Evolutionary conservation across 1,140 invertebrate genomes (phyloP).

Genomic region (Cecropterus lyciades): DNA sequence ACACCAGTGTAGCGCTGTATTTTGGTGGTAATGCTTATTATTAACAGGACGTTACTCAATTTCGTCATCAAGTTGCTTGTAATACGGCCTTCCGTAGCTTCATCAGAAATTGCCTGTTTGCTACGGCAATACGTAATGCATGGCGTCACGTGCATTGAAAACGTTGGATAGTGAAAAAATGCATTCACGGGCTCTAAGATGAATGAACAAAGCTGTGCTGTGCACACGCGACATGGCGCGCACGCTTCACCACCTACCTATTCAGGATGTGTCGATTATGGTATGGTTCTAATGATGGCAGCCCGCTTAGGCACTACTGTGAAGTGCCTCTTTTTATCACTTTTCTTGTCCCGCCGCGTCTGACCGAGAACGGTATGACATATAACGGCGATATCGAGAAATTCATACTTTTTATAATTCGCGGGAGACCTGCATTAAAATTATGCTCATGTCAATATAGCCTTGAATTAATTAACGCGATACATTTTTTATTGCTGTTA

Average conservation of each 20-base stretch:
- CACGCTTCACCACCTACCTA: conserved; percentile 77
- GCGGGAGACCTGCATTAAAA: conserved; percentile 35
- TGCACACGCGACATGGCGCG: conserved; percentile 49
- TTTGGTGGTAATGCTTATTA: too few relatives aligned
- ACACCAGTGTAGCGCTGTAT: too few relatives aligned
- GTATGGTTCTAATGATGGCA: conserved; percentile 77
- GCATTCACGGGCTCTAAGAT: conserved; percentile 41
- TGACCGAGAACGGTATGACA: conserved; percentile 67
- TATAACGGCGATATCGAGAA: conserved; percentile 73
- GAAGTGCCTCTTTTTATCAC: conserved; percentile 66
- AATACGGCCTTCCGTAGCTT: too few relatives aligned
- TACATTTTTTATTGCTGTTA: conserved; percentile 1
- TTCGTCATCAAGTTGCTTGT: too few relatives aligned
- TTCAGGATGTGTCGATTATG: conserved; percentile 80
- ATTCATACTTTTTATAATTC: conserved; percentile 62
- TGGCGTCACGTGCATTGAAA: not conserved
- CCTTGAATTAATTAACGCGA: conserved; percentile 15
- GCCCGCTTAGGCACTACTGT: conserved; percentile 67
- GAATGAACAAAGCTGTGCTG: conserved; percentile 69
- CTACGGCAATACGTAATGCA: too few relatives aligned
- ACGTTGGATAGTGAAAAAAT: not conserved
- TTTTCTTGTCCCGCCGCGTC: conserved; percentile 61
- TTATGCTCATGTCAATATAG: conserved; percentile 38
- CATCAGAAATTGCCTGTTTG: too few relatives aligned
- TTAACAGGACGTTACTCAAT: too few relatives aligned